These are phyloP conservation scores for Suillia variegata DNA, from an alignment of 2,888 invertebrate species.

Conservation along the genomic window DNA sequence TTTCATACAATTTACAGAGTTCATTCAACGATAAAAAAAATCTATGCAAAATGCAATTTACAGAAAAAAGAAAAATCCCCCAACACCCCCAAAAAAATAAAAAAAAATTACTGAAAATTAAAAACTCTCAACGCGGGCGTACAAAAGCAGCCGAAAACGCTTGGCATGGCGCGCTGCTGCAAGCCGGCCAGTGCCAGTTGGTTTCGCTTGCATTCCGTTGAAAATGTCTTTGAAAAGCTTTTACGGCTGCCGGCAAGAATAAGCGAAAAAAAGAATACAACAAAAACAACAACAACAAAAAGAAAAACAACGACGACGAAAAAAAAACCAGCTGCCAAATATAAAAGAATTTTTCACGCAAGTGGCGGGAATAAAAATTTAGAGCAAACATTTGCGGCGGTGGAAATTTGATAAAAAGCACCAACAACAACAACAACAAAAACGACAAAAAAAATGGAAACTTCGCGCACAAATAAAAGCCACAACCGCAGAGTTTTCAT, in stretches of 20 bases:
- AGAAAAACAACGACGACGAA: background rate
- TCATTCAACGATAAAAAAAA: constrained; percentile 2
- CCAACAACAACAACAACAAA: no score
- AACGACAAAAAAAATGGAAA: no score
- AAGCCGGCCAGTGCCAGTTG: background rate
- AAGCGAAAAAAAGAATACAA: background rate
- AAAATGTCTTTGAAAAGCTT: constrained; percentile 5
- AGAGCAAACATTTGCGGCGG: no score
- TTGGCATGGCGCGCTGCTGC: background rate
- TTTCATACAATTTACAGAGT: background rate
- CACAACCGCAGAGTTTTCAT: constrained; percentile 4
- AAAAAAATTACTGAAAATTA: background rate
- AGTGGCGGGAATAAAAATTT: no score
- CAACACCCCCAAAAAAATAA: no score
- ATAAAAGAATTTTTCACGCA: background rate
- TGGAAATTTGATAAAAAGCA: no score
- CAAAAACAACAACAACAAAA: no score
- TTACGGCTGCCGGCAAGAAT: background rate
- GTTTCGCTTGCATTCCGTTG: background rate
- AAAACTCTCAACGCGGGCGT: background rate
- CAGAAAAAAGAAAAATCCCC: background rate
- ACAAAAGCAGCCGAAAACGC: no score
- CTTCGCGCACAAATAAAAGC: background rate
- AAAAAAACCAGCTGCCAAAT: background rate
- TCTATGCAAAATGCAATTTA: background rate